phyloP scores from a whole-genome alignment of 2,113 vertebrate species.

The Pipra filicauda region DNA sequence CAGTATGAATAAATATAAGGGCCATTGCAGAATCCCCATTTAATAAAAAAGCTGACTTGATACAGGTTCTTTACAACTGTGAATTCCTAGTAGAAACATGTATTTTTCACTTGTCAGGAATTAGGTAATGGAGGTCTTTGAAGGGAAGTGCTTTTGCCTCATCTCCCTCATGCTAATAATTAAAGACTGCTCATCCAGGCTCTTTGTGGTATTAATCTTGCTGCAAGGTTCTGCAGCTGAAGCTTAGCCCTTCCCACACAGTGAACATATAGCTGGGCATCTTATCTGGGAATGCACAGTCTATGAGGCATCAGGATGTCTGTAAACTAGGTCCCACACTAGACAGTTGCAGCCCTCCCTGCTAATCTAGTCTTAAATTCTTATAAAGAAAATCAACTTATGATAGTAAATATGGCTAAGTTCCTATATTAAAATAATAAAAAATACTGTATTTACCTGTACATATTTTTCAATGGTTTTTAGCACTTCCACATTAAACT shows the following conservation, averaged over 20 bases:
- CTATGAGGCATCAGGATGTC: neutral
- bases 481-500: slow-evolving; percentile 93
- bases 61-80: neutral
- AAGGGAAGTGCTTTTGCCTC: neutral
- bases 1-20: neutral
- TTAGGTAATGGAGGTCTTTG: neutral
- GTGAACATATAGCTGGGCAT: neutral
- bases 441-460: slow-evolving; percentile 77
- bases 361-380: neutral
- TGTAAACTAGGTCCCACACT: neutral
- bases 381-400: neutral
- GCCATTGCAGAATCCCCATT: neutral
- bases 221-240: neutral
- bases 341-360: neutral
- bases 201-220: neutral
- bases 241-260: neutral
- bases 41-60: neutral
- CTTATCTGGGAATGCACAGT: neutral
- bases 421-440: neutral
- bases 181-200: neutral
- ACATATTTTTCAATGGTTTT: slow-evolving; percentile 98
- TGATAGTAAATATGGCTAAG: neutral
- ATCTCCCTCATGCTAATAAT: neutral
- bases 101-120: neutral
- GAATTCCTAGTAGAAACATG: neutral